Evolutionary conservation across 2,797 vertebrate species (phyloP).

Genomic region (Avahi laniger): DNA sequence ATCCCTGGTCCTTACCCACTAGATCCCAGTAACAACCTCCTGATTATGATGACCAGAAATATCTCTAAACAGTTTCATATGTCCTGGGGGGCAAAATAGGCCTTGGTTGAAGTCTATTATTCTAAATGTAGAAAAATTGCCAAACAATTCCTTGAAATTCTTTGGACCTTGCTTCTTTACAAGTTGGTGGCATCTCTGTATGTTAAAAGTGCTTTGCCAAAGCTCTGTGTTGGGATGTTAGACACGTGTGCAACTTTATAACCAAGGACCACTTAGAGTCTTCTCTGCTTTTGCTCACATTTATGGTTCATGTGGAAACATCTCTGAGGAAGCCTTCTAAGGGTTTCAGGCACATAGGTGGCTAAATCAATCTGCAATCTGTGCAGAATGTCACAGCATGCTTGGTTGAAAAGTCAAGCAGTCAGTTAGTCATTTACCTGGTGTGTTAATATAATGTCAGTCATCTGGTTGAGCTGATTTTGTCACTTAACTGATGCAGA

Average conservation of each 20-base stretch:
- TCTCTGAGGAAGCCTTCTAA: background rate
- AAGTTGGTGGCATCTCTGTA: background rate
- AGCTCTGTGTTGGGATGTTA: background rate
- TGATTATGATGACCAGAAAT: background rate
- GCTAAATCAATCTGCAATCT: background rate
- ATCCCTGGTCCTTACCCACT: background rate
- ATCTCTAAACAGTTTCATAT: background rate
- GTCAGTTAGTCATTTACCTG: background rate
- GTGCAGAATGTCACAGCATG: background rate
- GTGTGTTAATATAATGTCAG: background rate
- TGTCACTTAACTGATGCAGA: constrained; percentile 8
- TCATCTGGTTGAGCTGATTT: background rate
- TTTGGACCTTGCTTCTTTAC: background rate
- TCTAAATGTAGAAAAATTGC: background rate
- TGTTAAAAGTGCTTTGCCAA: background rate
- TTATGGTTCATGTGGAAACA: background rate
- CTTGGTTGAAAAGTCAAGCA: background rate
- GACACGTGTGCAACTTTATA: too few species aligned
- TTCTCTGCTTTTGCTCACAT: background rate
- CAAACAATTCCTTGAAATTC: background rate
- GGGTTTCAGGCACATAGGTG: background rate
- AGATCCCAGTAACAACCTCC: background rate
- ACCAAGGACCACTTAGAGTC: background rate
- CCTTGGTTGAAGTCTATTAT: background rate
- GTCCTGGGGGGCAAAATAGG: background rate